Conservation (phyloP, 2,113 vertebrate species). For the Zapus hudsonius region DNA sequence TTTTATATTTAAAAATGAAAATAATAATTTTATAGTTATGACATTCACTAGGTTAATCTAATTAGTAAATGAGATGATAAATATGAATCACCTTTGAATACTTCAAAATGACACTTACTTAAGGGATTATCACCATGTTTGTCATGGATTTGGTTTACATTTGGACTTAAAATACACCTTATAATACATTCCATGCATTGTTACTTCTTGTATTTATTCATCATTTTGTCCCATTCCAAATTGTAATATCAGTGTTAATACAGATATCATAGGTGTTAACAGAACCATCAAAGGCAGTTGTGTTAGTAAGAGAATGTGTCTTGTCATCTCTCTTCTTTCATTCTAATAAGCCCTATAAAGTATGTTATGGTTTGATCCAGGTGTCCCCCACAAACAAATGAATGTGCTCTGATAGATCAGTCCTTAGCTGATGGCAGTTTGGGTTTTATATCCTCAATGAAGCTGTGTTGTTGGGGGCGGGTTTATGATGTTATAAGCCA, state of each 20-base stretch:
- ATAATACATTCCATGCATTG: not conserved
- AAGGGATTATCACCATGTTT: not conserved
- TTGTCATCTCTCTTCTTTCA: not conserved
- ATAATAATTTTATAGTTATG: not conserved
- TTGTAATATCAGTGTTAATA: not conserved
- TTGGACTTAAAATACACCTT: not conserved
- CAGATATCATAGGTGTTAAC: no score
- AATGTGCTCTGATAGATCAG: no score
- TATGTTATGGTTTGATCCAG: no score
- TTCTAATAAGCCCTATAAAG: not conserved
- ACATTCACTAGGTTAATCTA: not conserved
- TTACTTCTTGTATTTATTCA: not conserved
- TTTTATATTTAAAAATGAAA: not conserved
- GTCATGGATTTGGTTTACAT: not conserved
- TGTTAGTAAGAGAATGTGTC: not conserved
- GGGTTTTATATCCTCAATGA: no score
- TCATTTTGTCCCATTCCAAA: not conserved
- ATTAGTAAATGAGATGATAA: not conserved
- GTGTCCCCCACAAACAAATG: no score
- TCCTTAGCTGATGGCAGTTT: no score
- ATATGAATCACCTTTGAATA: conserved; percentile 12
- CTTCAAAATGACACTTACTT: not conserved
- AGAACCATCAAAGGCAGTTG: not conserved
- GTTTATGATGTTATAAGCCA: no score
- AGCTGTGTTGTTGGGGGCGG: no score